Conservation (phyloP, 2,888 invertebrate species). For the Lepidochrysops patricia region DNA sequence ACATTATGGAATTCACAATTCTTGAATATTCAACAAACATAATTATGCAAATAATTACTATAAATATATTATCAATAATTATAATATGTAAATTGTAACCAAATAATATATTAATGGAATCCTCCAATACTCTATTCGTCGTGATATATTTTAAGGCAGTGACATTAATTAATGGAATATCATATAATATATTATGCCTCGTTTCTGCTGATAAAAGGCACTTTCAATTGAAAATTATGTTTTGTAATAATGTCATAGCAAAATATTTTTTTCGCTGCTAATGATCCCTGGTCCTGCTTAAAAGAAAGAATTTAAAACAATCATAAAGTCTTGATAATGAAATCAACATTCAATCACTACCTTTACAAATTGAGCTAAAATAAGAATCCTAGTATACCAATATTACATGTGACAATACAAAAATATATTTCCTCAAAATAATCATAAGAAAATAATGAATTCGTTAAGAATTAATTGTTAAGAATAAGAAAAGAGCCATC, state of each 20-base stretch:
- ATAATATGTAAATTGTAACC: slow-evolving; percentile 4
- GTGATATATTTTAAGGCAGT: slow-evolving; percentile 12
- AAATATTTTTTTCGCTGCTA: slow-evolving; percentile 4
- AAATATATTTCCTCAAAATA: not conserved
- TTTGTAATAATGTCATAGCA: not conserved
- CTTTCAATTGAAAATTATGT: not conserved
- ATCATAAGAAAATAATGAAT: not conserved
- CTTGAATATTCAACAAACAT: slow-evolving; percentile 7
- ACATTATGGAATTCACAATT: not conserved
- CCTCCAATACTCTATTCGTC: slow-evolving; percentile 3
- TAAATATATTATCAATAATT: not conserved
- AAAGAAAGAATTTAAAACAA: not conserved
- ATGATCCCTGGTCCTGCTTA: slow-evolving; percentile 1
- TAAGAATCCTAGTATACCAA: not conserved
- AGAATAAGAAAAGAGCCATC: not conserved
- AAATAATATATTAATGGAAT: slow-evolving; percentile 11
- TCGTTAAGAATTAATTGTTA: too few species aligned
- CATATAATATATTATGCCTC: not conserved
- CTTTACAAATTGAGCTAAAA: not conserved
- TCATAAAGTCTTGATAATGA: not conserved
- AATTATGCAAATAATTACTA: slow-evolving; percentile 1
- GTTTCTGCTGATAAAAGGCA: not conserved
- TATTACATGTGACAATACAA: not conserved
- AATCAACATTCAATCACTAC: too few species aligned
- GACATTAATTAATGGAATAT: not conserved